phyloP scores from a whole-genome alignment of 2,888 invertebrate genomes.

The Brenthis daphne region DNA sequence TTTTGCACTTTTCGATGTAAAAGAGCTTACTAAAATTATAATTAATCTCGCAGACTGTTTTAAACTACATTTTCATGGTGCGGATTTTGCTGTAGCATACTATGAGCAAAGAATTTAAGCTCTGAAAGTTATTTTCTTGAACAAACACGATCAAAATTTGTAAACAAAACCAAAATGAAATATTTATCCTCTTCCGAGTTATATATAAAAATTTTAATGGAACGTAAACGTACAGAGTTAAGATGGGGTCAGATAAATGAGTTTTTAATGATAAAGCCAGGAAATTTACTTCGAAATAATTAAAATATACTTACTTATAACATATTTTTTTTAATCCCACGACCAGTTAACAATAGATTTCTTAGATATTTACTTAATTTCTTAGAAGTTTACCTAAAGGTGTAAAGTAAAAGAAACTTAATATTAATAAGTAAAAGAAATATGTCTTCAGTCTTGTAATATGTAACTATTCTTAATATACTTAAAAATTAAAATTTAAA shows the following conservation, averaged over 20 bases:
- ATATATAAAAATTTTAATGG: slow-evolving; percentile 22
- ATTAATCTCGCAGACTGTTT: slow-evolving; percentile 31
- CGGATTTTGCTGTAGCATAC: slow-evolving; percentile 29
- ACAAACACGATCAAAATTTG: slow-evolving; percentile 36
- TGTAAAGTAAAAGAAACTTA: too few relatives aligned
- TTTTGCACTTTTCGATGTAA: slow-evolving; percentile 25
- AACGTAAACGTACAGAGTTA: slow-evolving; percentile 15
- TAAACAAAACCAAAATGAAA: slow-evolving; percentile 36
- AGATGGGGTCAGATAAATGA: slow-evolving; percentile 16
- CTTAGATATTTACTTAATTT: too few relatives aligned
- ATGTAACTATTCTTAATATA: too few relatives aligned
- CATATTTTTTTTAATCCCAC: too few relatives aligned
- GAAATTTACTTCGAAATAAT: not conserved
- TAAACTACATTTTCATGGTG: slow-evolving; percentile 32
- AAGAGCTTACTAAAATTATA: slow-evolving; percentile 32
- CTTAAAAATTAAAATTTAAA: too few relatives aligned
- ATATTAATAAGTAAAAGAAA: too few relatives aligned
- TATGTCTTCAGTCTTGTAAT: too few relatives aligned
- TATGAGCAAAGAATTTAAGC: slow-evolving; percentile 34
- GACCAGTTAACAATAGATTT: too few relatives aligned
- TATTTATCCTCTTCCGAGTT: slow-evolving; percentile 29
- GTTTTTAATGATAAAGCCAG: not conserved
- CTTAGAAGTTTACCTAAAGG: too few relatives aligned
- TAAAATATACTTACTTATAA: too few relatives aligned
- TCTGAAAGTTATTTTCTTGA: slow-evolving; percentile 36